phyloP scores from a whole-genome alignment of 1,140 invertebrate species.

The Lasioglossum albipes region DNA sequence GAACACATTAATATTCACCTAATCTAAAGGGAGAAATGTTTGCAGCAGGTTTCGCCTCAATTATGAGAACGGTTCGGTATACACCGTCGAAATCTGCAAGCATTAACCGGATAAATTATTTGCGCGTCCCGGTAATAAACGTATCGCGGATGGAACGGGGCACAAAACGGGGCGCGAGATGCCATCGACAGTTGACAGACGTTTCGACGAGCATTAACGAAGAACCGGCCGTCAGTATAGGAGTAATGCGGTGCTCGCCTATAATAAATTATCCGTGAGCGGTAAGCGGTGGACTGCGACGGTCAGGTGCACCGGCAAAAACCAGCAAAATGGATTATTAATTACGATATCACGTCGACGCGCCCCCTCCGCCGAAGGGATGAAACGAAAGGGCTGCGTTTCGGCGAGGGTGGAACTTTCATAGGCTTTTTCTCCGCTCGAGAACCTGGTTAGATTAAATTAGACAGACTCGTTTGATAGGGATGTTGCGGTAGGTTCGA shows the following conservation, averaged over 20 bases:
- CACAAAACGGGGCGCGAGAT: not conserved
- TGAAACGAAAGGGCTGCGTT: not conserved
- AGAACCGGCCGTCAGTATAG: slow-evolving; percentile 48
- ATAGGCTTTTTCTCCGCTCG: slow-evolving; percentile 1
- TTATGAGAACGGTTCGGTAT: no score
- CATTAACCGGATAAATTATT: not conserved
- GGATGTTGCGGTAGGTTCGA: not conserved
- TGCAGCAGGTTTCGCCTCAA: no score
- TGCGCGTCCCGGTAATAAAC: not conserved
- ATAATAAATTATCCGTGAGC: slow-evolving; percentile 72
- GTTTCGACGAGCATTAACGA: slow-evolving; percentile 43
- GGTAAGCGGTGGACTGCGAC: slow-evolving; percentile 61
- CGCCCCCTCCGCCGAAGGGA: not conserved
- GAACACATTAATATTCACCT: no score
- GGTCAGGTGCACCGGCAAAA: slow-evolving; percentile 70
- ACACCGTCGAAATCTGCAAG: not conserved
- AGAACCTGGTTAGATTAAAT: slow-evolving; percentile 3
- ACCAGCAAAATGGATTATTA: slow-evolving; percentile 77
- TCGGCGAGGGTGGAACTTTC: slow-evolving; percentile 5
- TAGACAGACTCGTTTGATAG: not conserved
- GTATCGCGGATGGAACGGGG: not conserved
- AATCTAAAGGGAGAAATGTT: no score
- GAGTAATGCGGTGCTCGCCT: slow-evolving; percentile 63
- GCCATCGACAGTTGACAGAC: slow-evolving; percentile 42
- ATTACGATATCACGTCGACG: slow-evolving; percentile 71